phyloP scores from a whole-genome alignment of 1,140 invertebrate species.

The Lucilia cuprina region DNA sequence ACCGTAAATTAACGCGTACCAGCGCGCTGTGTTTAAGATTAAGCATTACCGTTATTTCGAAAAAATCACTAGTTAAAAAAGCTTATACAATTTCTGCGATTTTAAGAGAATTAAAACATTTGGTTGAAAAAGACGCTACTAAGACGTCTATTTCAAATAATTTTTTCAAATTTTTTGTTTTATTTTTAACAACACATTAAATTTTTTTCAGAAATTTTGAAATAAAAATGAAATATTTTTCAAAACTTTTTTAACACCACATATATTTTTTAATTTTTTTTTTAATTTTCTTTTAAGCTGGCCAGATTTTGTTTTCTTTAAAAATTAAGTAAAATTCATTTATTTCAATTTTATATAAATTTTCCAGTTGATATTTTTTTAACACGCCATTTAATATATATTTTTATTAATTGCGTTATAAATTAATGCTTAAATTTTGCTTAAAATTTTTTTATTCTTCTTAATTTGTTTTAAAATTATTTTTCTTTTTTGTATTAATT shows the following conservation, averaged over 20 bases:
- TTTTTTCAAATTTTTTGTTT: not conserved
- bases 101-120: not conserved
- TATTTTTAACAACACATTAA: not conserved
- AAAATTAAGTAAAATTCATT: not conserved
- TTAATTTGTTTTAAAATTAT: not conserved
- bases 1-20: slow-evolving; percentile 50
- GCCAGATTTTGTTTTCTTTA: not conserved
- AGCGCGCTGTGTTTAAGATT: not conserved
- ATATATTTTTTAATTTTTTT: no score
- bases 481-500: not conserved
- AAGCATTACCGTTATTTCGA: slow-evolving; percentile 15
- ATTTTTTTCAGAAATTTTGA: not conserved
- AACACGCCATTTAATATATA: no score
- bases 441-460: not conserved
- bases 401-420: not conserved
- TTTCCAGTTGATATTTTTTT: no score
- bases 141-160: no score
- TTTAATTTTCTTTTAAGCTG: no score
- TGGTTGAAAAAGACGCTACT: not conserved
- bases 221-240: not conserved
- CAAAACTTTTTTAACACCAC: not conserved
- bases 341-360: no score
- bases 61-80: not conserved
- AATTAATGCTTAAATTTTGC: not conserved
- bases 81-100: no score